Evolutionary conservation across 2,797 vertebrate genomes (phyloP), one percentile per base, ranked within the genome.

Genomic region (Cuniculus paca): DNA sequence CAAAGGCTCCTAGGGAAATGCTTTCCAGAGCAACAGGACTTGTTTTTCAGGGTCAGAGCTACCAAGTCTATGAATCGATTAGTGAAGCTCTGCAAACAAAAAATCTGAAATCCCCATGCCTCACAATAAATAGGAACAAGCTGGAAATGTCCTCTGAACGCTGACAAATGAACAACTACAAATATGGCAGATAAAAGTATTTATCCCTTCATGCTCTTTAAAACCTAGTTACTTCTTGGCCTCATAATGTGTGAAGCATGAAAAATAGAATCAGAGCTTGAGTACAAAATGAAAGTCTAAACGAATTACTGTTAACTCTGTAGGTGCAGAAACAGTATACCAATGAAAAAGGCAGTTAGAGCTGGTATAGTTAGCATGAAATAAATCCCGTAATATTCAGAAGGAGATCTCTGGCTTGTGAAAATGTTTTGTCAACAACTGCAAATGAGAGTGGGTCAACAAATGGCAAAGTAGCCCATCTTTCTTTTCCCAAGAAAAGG

Each of bases 351-450:
- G n/a, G 11, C 48, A 68, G 24, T 2, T 26, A 7, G 70, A 82
- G 8, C 48, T 95, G 4, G 7, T 1, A 2, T 77, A 56, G 2
- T 0, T 70, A 70, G 5, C 10, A 78, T 85, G 19, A 85, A 91
- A 81, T 68, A 95, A 90, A 31, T 31, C 28, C 34, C 42, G 9
- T 26, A 61, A 31, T 68, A 31, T 52, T 83, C 52, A 86, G 28
- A 91, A 36, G 54, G 80, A 79, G 24, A 3, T 3, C 42, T 48
- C 74, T 74, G 48, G 17, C 34, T 83, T 68, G 36, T 79, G 26
- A 88, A 97, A 85, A 68, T 95, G 13, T 79, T 88, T 72, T 72
- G 13, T 19, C 31, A 92, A 87, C 10, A 90, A 74, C 19, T 50
- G 50, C 58, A 19, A 87, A 90, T 58, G 20, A 50, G 19, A 65